Base-by-base conservation (phyloP, 2,797 vertebrate species). In the Pteronotus mesoamericanus region DNA sequence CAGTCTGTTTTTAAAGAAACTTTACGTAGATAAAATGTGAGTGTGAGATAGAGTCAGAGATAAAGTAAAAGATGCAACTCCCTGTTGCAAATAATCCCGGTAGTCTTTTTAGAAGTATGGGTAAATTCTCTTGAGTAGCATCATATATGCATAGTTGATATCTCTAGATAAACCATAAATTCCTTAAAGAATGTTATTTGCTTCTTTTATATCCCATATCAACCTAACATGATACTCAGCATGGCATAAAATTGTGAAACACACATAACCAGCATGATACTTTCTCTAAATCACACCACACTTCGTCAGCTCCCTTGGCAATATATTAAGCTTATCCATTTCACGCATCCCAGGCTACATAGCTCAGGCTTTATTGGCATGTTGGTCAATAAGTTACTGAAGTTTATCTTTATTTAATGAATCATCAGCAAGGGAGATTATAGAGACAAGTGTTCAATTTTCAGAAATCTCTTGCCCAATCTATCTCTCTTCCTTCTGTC, bases 371-470 rank as follows among this genome's bases (percentile, higher is more conserved):
- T 97, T 96, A 95, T 97, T 93, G 95, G 91, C 79, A 78, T 24
- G 4, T 53, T 91, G 86, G 83, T 94, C 96, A 95, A 94, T 97
- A 96, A 93, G 88, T 93, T 95, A 71, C 84, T 91, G 90, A 96
- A 91, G 92, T 95, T 98, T 96, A 97, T 97, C 95, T 97, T 95
- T 91, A 93, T 80, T 97, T 97, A 96, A 97, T 89, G 83, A 97
- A 94, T 93, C 51, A 71, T 86, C 91, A 89, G 86, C 95, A 93
- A 96, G 95, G 91, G 89, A 94, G 86, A 92, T 32, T 32, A 86
- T 71, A 94, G 78, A 95, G 94, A 97, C 94, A 95, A 95, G 68
- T 85, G 44, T 92, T 97, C 97, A 94, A 87, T 97, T 96, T 97
- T 95, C 66, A 87, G 92, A 97, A 96, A 97, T 97, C 94, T 97